Evolutionary conservation across 64 coral and sea anemone species (phyloP), one percentile per base, ranked within the genome.

Genomic region (Pocillopora verrucosa): DNA sequence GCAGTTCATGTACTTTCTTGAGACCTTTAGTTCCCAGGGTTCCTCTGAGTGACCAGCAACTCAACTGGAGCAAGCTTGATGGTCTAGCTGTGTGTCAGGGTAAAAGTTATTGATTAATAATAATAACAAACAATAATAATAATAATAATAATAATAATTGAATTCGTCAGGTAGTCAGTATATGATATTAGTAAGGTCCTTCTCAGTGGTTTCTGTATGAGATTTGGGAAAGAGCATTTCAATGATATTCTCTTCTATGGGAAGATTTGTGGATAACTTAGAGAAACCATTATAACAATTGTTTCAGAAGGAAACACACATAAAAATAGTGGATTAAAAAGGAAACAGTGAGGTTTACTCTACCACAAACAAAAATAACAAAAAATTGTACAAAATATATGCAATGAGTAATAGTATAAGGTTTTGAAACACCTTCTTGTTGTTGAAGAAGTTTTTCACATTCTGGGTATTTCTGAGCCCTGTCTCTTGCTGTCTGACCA

Each of bases 21-120:
- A 96, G 67, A 17, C 87, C 60, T 80, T 82, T 87, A 34, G 87
- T 62, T 76, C 91, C 91, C 10, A 96, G 78, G 25, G 80, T 25
- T 68, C 69, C 64, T 17, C 94, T 84, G 36, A 96, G 34, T 76
- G 76, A 79, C 94, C 94, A 96, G 19, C 92, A 81, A 68, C 94
- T 90, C 35, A 93, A 81, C 14, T 89, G 78, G 7, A 82, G 80
- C 68, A 93, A 76, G 20, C 83, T 86, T 12, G 91, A 72, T 38
- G 90, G 79, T 2, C 56, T 57, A 59, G 72, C 93, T 94, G 41
- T 57, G 41, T 7, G 7, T 51, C 41, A 69, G 76, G 38, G 13
- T 13, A 94, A 64, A 0, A 83, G 79, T 56, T 74, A 25, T 24
- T 70, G 20, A 70, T 70, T 67, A 11, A 70, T 51, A 51, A 51